Base-by-base conservation (phyloP, 2,113 vertebrate species). In the Coryphaenoides rupestris region DNA sequence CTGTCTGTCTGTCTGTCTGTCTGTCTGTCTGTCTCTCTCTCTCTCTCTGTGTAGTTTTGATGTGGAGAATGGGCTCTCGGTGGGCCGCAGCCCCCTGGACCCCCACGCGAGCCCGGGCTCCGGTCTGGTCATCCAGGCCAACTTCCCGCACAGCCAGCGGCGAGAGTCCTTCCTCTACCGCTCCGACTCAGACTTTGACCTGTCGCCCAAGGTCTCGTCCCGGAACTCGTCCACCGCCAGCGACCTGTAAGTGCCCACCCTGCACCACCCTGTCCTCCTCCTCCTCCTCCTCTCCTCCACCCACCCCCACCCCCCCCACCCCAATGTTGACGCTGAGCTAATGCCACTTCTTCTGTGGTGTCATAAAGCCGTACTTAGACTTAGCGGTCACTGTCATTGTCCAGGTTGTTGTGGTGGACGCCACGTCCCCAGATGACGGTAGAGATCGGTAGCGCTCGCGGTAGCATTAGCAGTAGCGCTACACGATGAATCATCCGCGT, bases 101-200 rank as follows among this genome's bases (percentile, higher is more conserved):
- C 69, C 91, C 54, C 94, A 94, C 79, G 75, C 89, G 45, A 92
- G 91, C 72, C 87, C 93, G 0, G 90, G 92, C 0, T 89, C 92
- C 0, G 92, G 93, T 54, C 86, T 92, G 63, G 89, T 92, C 19
- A 61, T 90, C 4, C 95, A 94, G 28, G 87, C 92, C 24, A 86
- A 89, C 77, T 92, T 91, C 62, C 84, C 89, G 1, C 94, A 96
- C 19, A 90, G 91, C 73, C 95, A 96, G 84, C 90, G 94, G 50
- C 86, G 94, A 0, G 95, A 95, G 80, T 96, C 95, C 69, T 98
- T 98, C 89, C 92, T 98, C 1, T 98, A 98, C 86, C 94, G 95
- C 66, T 95, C 94, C 0, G 95, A 98, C 86, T 96, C 95, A 0
- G 95, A 96, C 88, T 95, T 93, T 2, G 94, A 98, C 77, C 90